Evolutionary conservation across 2,113 vertebrate species (phyloP).

Genomic region (Prolemur simus): DNA sequence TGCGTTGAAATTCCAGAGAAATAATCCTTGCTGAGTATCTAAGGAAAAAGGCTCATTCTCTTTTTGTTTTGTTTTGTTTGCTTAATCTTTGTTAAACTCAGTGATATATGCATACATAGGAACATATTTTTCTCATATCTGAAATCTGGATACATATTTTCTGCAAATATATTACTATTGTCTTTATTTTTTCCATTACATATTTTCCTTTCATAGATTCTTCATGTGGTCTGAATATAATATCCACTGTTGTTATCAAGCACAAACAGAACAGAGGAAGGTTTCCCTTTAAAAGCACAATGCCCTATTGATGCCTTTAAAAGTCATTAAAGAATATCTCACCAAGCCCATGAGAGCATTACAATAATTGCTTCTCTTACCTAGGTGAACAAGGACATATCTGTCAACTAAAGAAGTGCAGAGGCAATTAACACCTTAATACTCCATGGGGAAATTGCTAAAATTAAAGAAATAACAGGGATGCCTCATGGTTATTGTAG

Average conservation of each 20-base stretch:
- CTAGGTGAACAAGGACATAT: constrained; percentile 67
- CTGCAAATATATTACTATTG: constrained; percentile 21
- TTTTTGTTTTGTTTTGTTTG: not conserved
- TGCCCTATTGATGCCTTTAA: constrained; percentile 48
- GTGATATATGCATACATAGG: not conserved
- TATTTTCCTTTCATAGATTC: constrained; percentile 34
- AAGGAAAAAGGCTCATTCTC: not conserved
- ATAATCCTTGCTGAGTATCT: not conserved
- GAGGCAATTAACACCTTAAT: constrained; percentile 73
- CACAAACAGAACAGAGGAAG: not conserved
- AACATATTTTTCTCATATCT: constrained; percentile 58
- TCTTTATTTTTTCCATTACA: not conserved
- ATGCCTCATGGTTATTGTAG: constrained; percentile 41
- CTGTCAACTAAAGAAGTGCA: constrained; percentile 64
- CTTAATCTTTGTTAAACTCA: constrained; percentile 39
- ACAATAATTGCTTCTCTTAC: constrained; percentile 71
- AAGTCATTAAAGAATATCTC: constrained; percentile 61
- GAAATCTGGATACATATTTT: constrained; percentile 46
- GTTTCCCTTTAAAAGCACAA: constrained; percentile 59
- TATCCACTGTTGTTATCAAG: constrained; percentile 22
- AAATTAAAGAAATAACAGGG: constrained; percentile 73
- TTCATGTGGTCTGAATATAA: constrained; percentile 6
- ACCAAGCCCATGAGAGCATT: constrained; percentile 57
- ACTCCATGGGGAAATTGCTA: constrained; percentile 58
- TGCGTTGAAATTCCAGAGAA: constrained; percentile 15